Evolutionary conservation across 2,888 invertebrate genomes (phyloP).

Genomic region (Amblyjoppa proteus): DNA sequence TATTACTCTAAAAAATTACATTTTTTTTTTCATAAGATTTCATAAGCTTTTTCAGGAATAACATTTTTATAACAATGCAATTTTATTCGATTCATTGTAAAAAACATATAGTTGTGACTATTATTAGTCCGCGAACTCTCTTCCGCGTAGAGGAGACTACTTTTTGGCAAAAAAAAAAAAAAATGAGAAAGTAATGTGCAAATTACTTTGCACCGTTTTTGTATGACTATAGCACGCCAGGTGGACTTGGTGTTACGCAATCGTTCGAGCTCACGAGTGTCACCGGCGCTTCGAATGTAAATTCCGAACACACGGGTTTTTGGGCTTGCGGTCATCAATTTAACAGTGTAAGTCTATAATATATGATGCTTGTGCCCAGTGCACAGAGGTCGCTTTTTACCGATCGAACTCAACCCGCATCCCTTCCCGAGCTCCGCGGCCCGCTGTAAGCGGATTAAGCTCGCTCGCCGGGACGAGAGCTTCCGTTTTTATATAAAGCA

Average conservation of each 20-base stretch:
- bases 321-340: constrained; percentile 79
- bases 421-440: constrained; percentile 59
- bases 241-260: neutral
- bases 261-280: constrained; percentile 20
- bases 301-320: constrained; percentile 73
- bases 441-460: constrained; percentile 79
- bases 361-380: constrained; percentile 68
- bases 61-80: too few relatives aligned
- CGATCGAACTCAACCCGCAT: constrained; percentile 42
- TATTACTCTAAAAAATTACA: neutral
- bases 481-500: constrained; percentile 54
- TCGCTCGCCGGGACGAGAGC: constrained; percentile 63
- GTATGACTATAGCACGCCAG: neutral
- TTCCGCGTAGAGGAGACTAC: too few relatives aligned
- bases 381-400: constrained; percentile 46
- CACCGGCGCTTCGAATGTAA: constrained; percentile 72
- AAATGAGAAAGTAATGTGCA: neutral
- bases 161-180: neutral
- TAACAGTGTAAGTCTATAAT: constrained; percentile 79
- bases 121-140: too few relatives aligned
- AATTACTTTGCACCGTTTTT: neutral
- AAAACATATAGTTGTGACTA: too few relatives aligned
- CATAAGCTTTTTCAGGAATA: neutral
- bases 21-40: neutral
- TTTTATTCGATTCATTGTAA: too few relatives aligned